Conservation (phyloP, 2,797 vertebrate species). For the Picus viridis region DNA sequence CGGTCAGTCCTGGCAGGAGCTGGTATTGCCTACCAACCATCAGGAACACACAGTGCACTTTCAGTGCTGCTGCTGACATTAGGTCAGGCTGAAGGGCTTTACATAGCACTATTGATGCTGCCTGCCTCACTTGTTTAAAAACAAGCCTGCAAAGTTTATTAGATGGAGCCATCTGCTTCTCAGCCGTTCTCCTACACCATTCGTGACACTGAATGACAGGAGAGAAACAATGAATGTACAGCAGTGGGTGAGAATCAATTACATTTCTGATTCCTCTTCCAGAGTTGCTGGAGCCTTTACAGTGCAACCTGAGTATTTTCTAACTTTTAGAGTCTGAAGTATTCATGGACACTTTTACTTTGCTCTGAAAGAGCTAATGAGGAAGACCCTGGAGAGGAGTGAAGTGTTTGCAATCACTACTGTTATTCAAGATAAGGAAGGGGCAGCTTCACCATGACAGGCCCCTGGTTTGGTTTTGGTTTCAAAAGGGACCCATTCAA, state of each 20-base stretch:
- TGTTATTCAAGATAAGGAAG: background rate
- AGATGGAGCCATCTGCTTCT: conserved; percentile 69
- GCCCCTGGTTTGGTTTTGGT: background rate
- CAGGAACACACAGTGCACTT: rapidly evolving
- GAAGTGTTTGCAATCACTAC: background rate
- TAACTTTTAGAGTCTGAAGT: background rate
- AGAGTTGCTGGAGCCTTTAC: background rate
- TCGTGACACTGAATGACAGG: conserved; percentile 58
- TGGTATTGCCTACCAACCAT: background rate
- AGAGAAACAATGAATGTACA: conserved; percentile 66
- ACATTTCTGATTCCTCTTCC: conserved; percentile 25
- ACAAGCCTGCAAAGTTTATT: conserved; percentile 67
- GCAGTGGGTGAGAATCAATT: conserved; percentile 44
- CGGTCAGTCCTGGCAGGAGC: background rate
- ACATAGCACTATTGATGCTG: background rate
- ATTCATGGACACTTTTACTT: background rate
- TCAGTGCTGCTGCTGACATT: background rate
- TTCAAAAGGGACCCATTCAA: background rate
- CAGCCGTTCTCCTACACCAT: conserved; percentile 59
- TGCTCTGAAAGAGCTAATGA: background rate
- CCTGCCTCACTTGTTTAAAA: conserved; percentile 58
- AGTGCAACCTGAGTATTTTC: background rate
- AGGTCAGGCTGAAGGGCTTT: conserved; percentile 13
- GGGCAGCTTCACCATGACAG: background rate
- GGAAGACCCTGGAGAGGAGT: background rate